Evolutionary conservation across 1,140 invertebrate species (phyloP).

Genomic region (Potamilus streckersoni): DNA sequence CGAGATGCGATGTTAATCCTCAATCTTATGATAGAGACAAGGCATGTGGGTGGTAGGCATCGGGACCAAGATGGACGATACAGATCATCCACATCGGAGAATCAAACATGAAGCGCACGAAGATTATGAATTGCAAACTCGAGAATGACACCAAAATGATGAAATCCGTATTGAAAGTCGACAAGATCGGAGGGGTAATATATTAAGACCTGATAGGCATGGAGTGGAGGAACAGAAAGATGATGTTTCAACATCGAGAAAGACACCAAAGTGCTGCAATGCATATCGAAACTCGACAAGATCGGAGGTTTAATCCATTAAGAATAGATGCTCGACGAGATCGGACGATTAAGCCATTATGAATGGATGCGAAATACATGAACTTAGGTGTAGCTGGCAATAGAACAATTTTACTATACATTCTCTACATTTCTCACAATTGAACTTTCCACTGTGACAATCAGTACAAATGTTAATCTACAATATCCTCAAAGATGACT

Average conservation of each 20-base stretch:
- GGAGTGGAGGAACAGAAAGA: constrained; percentile 39
- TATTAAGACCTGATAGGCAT: constrained; percentile 3
- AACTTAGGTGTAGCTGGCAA: too few relatives aligned
- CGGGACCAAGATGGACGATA: constrained; percentile 25
- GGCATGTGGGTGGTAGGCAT: constrained; percentile 12
- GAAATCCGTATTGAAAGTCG: constrained; percentile 2
- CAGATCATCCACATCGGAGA: constrained; percentile 15
- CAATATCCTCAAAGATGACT: too few relatives aligned
- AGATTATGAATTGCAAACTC: constrained; percentile 38
- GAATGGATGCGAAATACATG: too few relatives aligned
- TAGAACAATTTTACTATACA: too few relatives aligned
- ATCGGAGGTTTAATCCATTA: constrained; percentile 22
- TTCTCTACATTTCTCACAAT: too few relatives aligned
- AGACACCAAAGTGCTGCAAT: constrained; percentile 34
- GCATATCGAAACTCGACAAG: background rate
- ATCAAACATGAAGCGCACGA: constrained; percentile 43
- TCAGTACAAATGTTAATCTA: too few relatives aligned
- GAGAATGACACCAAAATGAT: constrained; percentile 35
- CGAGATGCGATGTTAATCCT: too few relatives aligned
- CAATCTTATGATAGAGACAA: background rate
- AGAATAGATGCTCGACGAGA: too few relatives aligned
- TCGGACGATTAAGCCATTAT: too few relatives aligned
- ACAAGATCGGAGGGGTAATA: constrained; percentile 24
- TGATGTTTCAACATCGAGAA: constrained; percentile 38
- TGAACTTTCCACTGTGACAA: too few relatives aligned